Evolutionary conservation across 2,113 vertebrate species (phyloP).

Genomic region (Ondatra zibethicus): DNA sequence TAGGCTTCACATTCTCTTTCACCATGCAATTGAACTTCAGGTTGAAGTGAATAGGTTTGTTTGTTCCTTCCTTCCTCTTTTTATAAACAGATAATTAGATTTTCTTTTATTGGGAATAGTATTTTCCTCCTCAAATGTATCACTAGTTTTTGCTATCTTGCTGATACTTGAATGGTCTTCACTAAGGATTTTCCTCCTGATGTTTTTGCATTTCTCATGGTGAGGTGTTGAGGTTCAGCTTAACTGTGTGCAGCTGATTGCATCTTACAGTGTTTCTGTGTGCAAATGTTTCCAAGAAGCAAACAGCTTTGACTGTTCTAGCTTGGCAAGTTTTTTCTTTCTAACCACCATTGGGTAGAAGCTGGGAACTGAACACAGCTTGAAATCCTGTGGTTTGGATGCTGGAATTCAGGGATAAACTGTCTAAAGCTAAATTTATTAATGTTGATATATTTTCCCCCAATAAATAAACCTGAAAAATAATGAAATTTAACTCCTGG

Average conservation of each 20-base stretch:
- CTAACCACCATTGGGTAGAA: slow-evolving; percentile 76
- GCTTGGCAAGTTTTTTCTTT: slow-evolving; percentile 65
- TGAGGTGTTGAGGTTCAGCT: slow-evolving; percentile 60
- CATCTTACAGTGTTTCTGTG: slow-evolving; percentile 64
- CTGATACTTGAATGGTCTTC: background rate
- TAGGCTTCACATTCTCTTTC: slow-evolving; percentile 17
- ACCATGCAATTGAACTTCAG: background rate
- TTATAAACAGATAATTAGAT: background rate
- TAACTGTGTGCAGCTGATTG: slow-evolving; percentile 58
- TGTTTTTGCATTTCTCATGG: slow-evolving; percentile 36
- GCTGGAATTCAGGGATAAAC: slow-evolving; percentile 71
- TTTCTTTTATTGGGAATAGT: slow-evolving; percentile 50
- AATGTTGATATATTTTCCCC: slow-evolving; percentile 80
- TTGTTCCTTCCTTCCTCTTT: background rate
- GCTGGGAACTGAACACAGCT: slow-evolving; percentile 78
- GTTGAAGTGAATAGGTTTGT: background rate
- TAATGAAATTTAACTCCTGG: slow-evolving; percentile 76
- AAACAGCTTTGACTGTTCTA: slow-evolving; percentile 71
- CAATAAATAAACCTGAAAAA: slow-evolving; percentile 74
- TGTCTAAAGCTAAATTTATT: slow-evolving; percentile 75
- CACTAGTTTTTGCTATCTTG: slow-evolving; percentile 30
- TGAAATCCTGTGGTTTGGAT: slow-evolving; percentile 85
- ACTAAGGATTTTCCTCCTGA: background rate
- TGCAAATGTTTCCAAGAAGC: slow-evolving; percentile 70
- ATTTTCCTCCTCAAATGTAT: slow-evolving; percentile 23